A percentile compares a stretch with the other conserved stretches of the same genome.
Conservation (phyloP, 2,797 vertebrate genomes). For the Clamator glandarius region DNA sequence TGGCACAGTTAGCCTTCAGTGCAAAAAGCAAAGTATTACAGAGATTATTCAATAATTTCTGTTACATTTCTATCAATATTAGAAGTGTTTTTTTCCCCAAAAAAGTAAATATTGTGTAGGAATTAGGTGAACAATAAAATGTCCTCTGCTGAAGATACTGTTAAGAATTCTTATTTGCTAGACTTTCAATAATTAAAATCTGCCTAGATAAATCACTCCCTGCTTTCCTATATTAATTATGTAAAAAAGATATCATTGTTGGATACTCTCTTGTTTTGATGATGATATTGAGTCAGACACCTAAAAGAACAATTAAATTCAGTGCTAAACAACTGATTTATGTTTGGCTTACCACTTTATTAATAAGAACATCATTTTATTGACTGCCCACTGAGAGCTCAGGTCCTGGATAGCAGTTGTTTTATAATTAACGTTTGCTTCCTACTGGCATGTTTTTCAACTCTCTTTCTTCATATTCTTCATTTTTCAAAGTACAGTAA, state of each 20-base stretch:
- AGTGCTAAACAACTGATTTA: conserved; percentile 64
- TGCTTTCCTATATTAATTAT: conserved; percentile 48
- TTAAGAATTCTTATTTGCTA: conserved; percentile 40
- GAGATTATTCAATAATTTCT: background rate
- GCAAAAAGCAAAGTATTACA: background rate
- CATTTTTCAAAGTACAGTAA: conserved; percentile 3
- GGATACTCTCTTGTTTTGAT: conserved; percentile 46
- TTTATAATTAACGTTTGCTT: conserved; percentile 58
- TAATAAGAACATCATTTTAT: conserved; percentile 55
- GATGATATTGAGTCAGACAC: conserved; percentile 53
- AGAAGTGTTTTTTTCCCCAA: background rate
- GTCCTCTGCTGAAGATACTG: conserved; percentile 7
- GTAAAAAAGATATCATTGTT: conserved; percentile 34
- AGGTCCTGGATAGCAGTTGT: conserved; percentile 39
- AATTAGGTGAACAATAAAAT: background rate
- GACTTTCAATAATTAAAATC: conserved; percentile 59
- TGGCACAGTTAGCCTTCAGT: background rate
- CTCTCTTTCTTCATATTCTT: background rate
- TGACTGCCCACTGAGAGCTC: conserved; percentile 36
- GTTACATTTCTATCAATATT: background rate
- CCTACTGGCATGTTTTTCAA: conserved; percentile 3
- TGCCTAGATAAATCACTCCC: conserved; percentile 54
- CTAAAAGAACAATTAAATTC: conserved; percentile 68
- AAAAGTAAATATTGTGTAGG: background rate
- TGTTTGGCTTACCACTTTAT: conserved; percentile 56